These are phyloP conservation scores for Rhabdornis inornatus DNA, from an alignment of 2,113 vertebrate species.

Conservation along the genomic window DNA sequence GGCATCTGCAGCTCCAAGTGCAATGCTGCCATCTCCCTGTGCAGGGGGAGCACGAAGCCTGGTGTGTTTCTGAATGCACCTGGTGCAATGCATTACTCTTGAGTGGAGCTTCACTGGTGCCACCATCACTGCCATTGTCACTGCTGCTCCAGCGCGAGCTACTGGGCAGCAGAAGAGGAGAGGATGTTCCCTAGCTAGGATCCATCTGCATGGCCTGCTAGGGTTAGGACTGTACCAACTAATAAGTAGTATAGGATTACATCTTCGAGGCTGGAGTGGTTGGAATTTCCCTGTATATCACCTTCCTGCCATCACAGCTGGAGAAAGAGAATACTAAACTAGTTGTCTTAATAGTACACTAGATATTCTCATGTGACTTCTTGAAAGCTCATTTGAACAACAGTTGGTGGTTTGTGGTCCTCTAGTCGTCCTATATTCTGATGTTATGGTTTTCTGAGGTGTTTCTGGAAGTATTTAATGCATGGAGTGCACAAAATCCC, in stretches of 20 bases:
- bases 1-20: not conserved
- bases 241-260: not conserved
- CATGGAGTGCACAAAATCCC: not conserved
- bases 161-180: not conserved
- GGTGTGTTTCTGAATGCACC: not conserved
- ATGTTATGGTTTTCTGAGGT: not conserved
- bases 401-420: not conserved
- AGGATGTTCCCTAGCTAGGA: not conserved
- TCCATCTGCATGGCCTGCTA: not conserved
- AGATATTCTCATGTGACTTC: not conserved
- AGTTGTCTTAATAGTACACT: not conserved
- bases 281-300: not conserved
- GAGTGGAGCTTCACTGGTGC: fast-evolving
- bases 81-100: not conserved
- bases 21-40: not conserved
- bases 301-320: not conserved
- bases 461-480: not conserved
- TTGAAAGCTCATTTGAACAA: not conserved
- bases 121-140: not conserved
- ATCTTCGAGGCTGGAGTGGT: not conserved
- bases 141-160: not conserved
- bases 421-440: not conserved
- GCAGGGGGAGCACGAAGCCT: not conserved
- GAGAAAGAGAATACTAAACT: not conserved
- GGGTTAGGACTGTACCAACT: not conserved